Evolutionary conservation across 2,797 vertebrate genomes (phyloP), one percentile per base, ranked within the genome.

Genomic region (Hylomyscus alleni): DNA sequence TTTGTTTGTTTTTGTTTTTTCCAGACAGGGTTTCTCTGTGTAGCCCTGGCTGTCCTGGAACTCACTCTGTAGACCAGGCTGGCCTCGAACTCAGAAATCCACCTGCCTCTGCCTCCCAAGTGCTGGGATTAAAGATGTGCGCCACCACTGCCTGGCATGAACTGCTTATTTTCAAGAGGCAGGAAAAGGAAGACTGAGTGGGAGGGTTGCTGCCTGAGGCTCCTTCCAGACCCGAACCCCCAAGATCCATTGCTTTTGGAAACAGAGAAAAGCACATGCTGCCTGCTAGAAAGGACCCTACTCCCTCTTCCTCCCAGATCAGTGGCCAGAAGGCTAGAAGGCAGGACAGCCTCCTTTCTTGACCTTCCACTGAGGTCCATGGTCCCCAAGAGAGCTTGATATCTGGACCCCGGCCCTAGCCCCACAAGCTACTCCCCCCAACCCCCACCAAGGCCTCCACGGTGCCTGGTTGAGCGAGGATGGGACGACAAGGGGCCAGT

Each of bases 381-480:
- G 69, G 24, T n/a, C 44, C 67, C 75, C 58, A 73, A 90, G 58
- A 47, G 4, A 93, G 17, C 31, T 52, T 89, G 29, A 34, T 69
- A 76, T 91, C 89, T 13, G 20, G 60, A 89, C 40, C 62, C 73
- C 72, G 82, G 22, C 40, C 26, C 34, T 58, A 81, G 56, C 20
- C 1, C 50, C 17, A 10, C 37, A 44, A 47, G 6, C 44, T 54
- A 58, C 26, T 31, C 65, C 54, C 17, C 4, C 58, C 58, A 60
- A 6, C 56, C 76, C 9, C 81, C 50, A 47, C 40, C 58, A 29
- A 58, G 82, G 78, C 91, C 60, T 96, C 85, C 62, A 52, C 52
- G n/a, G 24, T 87, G 94, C 75, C 96, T 94, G 84, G 44, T 62
- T 96, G 89, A 88, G 81, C 19, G 6, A 19, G 67, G 80, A 54